A percentile compares a stretch with the other conserved stretches of the same genome.
These are phyloP conservation scores for Dromaius novaehollandiae DNA, from an alignment of 2,113 vertebrate genomes.

Conservation along the genomic window DNA sequence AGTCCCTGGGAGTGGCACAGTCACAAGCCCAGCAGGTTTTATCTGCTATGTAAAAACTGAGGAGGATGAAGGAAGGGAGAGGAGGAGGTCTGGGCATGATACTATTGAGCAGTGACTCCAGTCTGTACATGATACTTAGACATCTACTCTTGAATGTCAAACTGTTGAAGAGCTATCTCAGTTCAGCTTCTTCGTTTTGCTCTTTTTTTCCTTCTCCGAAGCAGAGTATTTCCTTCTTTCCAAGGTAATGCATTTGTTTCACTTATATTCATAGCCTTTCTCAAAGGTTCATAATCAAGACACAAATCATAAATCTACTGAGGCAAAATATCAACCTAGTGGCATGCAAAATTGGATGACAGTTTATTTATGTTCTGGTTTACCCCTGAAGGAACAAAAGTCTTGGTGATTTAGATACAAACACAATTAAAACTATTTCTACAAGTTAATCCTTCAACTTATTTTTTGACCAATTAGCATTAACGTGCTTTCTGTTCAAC, in stretches of 20 bases:
- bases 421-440: neutral
- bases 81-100: neutral
- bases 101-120: neutral
- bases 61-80: neutral
- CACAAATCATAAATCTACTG: slow-evolving; percentile 6
- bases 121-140: neutral
- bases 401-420: neutral
- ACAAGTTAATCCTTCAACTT: neutral
- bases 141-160: neutral
- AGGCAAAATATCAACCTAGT: neutral
- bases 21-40: neutral
- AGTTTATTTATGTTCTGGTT: slow-evolving; percentile 11
- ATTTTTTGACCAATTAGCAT: neutral
- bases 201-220: neutral
- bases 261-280: neutral
- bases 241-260: slow-evolving; percentile 16
- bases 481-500: neutral
- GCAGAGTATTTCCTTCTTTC: neutral
- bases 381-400: slow-evolving; percentile 4
- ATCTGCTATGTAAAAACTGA: neutral
- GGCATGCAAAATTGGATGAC: neutral
- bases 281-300: slow-evolving; percentile 23
- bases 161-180: neutral
- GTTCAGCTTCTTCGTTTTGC: neutral
- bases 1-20: neutral